These are phyloP conservation scores for Chironomus striatipennis DNA, from an alignment of 1,140 invertebrate genomes.

Conservation along the genomic window DNA sequence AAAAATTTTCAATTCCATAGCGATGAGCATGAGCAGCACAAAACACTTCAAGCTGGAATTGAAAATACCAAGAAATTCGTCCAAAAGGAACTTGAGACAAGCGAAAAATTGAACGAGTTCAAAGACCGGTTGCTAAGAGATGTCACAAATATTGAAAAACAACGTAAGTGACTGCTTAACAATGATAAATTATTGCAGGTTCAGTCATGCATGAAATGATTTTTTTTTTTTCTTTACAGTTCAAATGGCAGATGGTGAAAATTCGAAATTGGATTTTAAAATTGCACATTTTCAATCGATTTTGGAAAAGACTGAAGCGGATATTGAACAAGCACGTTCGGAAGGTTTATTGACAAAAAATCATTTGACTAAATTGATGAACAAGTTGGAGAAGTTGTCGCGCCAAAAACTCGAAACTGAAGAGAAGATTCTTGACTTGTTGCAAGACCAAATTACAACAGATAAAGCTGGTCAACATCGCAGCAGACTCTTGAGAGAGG, in stretches of 20 bases:
- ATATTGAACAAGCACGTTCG: slow-evolving; percentile 44
- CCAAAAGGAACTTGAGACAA: slow-evolving; percentile 54
- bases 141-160: slow-evolving; percentile 39
- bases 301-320: slow-evolving; percentile 49
- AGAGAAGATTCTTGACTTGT: slow-evolving; percentile 50
- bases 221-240: slow-evolving; percentile 30
- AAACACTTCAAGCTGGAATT: slow-evolving; percentile 45
- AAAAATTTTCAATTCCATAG: slow-evolving; percentile 33
- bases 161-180: slow-evolving; percentile 32
- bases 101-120: slow-evolving; percentile 52
- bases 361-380: slow-evolving; percentile 31
- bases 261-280: slow-evolving; percentile 42
- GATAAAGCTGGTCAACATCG: slow-evolving; percentile 51
- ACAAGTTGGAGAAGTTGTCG: slow-evolving; percentile 44
- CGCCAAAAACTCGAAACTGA: slow-evolving; percentile 50
- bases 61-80: slow-evolving; percentile 52
- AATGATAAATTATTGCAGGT: neutral
- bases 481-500: slow-evolving; percentile 42
- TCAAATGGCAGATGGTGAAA: slow-evolving; percentile 34
- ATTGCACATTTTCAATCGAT: slow-evolving; percentile 46
- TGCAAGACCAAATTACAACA: slow-evolving; percentile 58
- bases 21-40: slow-evolving; percentile 47
- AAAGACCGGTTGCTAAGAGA: slow-evolving; percentile 50
- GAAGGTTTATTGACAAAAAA: slow-evolving; percentile 32
- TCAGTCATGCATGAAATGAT: neutral